Conservation (phyloP, 1,140 invertebrate species). For the Diploscapter pachys region DNA sequence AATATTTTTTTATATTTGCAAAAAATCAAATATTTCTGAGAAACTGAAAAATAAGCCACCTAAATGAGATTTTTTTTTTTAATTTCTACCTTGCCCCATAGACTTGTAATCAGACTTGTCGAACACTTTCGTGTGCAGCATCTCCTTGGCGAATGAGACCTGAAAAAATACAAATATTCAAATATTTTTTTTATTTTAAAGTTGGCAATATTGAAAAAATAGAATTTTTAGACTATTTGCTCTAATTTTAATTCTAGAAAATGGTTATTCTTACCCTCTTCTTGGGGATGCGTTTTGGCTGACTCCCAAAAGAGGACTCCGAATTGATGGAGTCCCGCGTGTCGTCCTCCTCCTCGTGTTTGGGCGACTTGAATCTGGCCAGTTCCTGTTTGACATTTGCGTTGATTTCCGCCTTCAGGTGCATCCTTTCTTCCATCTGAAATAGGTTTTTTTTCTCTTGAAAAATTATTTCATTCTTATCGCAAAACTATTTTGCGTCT, state of each 20-base stretch:
- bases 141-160: constrained; percentile 22
- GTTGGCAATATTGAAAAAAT: no score
- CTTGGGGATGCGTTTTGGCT: neutral
- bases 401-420: constrained; percentile 20
- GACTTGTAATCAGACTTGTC: constrained; percentile 12
- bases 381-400: constrained; percentile 18
- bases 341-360: constrained; percentile 12
- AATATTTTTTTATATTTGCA: neutral
- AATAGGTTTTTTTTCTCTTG: neutral
- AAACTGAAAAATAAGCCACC: no score
- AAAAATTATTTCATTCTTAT: neutral
- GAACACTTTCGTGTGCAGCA: constrained; percentile 27
- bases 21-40: no score
- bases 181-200: neutral
- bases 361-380: constrained; percentile 2
- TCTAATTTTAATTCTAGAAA: no score
- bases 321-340: constrained; percentile 10
- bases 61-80: no score
- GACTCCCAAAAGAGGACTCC: constrained; percentile 31
- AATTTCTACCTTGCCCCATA: no score
- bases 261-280: neutral
- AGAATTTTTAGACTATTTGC: no score
- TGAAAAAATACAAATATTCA: neutral
- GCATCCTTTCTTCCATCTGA: constrained; percentile 24
- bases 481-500: neutral